Evolutionary conservation across 1,140 invertebrate species (phyloP).

Genomic region (Psilanteris sp.): DNA sequence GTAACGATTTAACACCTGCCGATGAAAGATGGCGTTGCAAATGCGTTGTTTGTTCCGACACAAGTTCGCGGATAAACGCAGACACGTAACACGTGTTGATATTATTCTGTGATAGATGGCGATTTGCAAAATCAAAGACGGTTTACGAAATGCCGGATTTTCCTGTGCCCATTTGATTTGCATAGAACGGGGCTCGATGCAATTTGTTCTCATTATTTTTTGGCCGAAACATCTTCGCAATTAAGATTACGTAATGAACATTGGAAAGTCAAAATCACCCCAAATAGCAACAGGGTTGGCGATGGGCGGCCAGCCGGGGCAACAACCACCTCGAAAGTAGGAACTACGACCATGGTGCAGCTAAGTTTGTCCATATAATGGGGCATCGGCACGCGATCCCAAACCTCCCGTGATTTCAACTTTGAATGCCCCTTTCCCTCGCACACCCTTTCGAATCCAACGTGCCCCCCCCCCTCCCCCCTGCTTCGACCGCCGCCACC

Average conservation of each 20-base stretch:
- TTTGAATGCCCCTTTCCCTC: constrained; percentile 42
- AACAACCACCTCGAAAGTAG: constrained; percentile 73
- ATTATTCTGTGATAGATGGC: constrained; percentile 34
- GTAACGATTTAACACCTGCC: background rate
- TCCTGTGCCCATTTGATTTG: constrained; percentile 36
- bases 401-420: constrained; percentile 59
- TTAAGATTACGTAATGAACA: constrained; percentile 64
- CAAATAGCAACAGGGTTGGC: constrained; percentile 72
- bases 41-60: constrained; percentile 37
- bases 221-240: constrained; percentile 48
- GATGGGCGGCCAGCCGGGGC: constrained; percentile 61
- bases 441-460: constrained; percentile 30
- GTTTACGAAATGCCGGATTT: constrained; percentile 24
- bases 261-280: constrained; percentile 72
- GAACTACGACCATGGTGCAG: constrained; percentile 73
- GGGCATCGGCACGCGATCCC: constrained; percentile 76
- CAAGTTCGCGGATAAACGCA: background rate
- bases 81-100: constrained; percentile 49
- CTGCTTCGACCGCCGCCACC: constrained; percentile 12
- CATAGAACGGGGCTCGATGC: constrained; percentile 17
- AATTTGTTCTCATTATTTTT: constrained; percentile 53
- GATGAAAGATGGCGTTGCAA: constrained; percentile 12
- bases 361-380: constrained; percentile 77
- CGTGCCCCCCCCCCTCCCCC: constrained; percentile 28
- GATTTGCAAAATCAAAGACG: constrained; percentile 4